A percentile compares a stretch with the other conserved stretches of the same genome.
phyloP scores from a whole-genome alignment of 2,113 vertebrate species.

The Pituophis catenifer region DNA sequence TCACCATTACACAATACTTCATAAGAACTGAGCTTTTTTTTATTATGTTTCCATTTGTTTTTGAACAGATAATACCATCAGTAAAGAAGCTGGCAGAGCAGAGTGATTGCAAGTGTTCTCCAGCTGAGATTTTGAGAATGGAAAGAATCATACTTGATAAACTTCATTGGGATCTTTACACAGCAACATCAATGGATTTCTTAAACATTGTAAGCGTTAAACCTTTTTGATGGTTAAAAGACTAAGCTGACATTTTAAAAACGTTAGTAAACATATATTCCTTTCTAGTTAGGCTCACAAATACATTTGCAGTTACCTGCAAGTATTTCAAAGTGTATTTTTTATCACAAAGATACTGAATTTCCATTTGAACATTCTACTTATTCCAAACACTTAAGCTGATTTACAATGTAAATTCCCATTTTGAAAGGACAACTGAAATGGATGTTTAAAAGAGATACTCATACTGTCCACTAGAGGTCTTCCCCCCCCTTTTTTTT shows the following conservation, averaged over 20 bases:
- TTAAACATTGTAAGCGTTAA: constrained; percentile 78
- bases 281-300: constrained; percentile 36
- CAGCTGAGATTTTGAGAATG: constrained; percentile 83
- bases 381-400: constrained; percentile 53
- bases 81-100: constrained; percentile 76
- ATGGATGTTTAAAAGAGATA: constrained; percentile 60
- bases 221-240: constrained; percentile 46
- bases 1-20: constrained; percentile 23
- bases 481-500: constrained; percentile 36
- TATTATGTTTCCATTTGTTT: constrained; percentile 54
- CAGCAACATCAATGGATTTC: constrained; percentile 81
- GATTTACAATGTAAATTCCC: constrained; percentile 44
- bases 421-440: constrained; percentile 60
- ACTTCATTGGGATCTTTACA: constrained; percentile 84
- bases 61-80: constrained; percentile 80
- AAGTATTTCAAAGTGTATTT: constrained; percentile 46
- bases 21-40: constrained; percentile 61
- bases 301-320: constrained; percentile 41
- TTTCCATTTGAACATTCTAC: constrained; percentile 26
- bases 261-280: constrained; percentile 45
- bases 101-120: constrained; percentile 79
- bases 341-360: constrained; percentile 27
- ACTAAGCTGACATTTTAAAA: constrained; percentile 43
- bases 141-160: constrained; percentile 83
- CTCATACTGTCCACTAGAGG: constrained; percentile 50